phyloP scores from a whole-genome alignment of 64 coral and sea anemone genomes.

The Catalaphyllia jardinei region DNA sequence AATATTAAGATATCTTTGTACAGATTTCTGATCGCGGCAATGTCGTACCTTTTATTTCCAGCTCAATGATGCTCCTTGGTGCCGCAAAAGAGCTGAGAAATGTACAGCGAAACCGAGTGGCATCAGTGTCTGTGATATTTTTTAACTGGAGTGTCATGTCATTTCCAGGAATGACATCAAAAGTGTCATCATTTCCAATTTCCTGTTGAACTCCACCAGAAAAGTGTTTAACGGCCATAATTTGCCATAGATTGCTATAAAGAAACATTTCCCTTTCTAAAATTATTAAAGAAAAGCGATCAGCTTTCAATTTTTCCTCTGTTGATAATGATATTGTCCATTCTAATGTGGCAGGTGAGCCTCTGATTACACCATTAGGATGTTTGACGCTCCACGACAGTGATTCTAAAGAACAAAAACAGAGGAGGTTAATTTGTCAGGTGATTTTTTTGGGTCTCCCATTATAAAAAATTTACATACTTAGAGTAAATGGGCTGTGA shows the following conservation, averaged over 20 bases:
- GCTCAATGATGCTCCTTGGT: constrained; percentile 23
- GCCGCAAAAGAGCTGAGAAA: constrained; percentile 60
- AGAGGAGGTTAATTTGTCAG: not conserved
- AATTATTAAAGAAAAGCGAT: constrained; percentile 39
- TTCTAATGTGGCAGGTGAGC: constrained; percentile 23
- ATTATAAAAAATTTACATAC: too few species aligned
- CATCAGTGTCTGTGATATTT: constrained; percentile 18
- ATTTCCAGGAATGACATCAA: constrained; percentile 26
- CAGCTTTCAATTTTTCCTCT: constrained; percentile 22
- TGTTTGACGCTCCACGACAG: not conserved
- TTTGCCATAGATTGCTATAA: constrained; percentile 48
- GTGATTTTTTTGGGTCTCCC: too few species aligned
- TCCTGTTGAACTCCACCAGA: not conserved
- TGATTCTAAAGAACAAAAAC: not conserved
- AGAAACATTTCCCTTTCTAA: constrained; percentile 55
- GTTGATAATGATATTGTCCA: constrained; percentile 41
- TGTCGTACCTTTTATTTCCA: constrained; percentile 44
- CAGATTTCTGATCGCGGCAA: not conserved
- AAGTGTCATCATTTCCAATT: not conserved
- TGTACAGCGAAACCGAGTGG: constrained; percentile 56
- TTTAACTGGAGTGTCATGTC: constrained; percentile 22
- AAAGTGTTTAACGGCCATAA: constrained; percentile 39
- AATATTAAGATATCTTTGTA: too few species aligned
- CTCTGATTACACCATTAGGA: not conserved
- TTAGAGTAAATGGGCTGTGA: too few species aligned